Percentiles rank a stretch among this genome's conserved stretches.
Evolutionary conservation across 2,888 invertebrate species (phyloP).

Genomic region (Caenorhabditis becei): DNA sequence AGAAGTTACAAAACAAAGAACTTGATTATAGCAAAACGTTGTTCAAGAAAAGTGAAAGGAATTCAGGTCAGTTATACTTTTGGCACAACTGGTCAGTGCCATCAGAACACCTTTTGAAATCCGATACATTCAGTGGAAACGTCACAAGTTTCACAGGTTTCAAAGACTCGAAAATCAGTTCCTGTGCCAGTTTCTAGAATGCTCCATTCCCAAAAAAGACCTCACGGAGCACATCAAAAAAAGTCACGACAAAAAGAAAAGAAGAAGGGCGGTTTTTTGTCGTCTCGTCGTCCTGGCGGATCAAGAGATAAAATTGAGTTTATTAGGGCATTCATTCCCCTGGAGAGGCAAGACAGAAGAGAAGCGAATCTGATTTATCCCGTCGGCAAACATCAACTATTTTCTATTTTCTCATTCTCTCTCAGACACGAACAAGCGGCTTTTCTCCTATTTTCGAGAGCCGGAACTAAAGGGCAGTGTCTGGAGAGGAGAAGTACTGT

Average conservation of each 20-base stretch:
- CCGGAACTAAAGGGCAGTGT: not conserved
- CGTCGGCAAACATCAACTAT: constrained; percentile 29
- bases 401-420: constrained; percentile 7
- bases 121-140: too few species aligned
- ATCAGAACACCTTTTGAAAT: too few species aligned
- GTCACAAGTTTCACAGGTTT: too few species aligned
- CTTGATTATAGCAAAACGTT: too few species aligned
- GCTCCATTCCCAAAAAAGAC: too few species aligned
- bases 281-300: constrained; percentile 15
- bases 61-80: too few species aligned
- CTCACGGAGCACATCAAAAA: not conserved
- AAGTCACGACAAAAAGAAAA: constrained; percentile 7
- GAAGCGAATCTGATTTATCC: constrained; percentile 21
- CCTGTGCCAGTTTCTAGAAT: too few species aligned
- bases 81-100: too few species aligned
- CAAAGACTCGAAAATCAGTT: too few species aligned
- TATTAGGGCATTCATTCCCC: constrained; percentile 30
- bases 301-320: constrained; percentile 54
- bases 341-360: not conserved
- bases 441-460: constrained; percentile 5
- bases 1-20: too few species aligned
- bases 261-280: too few species aligned
- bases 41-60: too few species aligned
- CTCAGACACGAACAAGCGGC: not conserved
- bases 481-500: not conserved